Evolutionary conservation across 2,113 vertebrate genomes (phyloP), one percentile per base, ranked within the genome.

Genomic region (Felis chaus): DNA sequence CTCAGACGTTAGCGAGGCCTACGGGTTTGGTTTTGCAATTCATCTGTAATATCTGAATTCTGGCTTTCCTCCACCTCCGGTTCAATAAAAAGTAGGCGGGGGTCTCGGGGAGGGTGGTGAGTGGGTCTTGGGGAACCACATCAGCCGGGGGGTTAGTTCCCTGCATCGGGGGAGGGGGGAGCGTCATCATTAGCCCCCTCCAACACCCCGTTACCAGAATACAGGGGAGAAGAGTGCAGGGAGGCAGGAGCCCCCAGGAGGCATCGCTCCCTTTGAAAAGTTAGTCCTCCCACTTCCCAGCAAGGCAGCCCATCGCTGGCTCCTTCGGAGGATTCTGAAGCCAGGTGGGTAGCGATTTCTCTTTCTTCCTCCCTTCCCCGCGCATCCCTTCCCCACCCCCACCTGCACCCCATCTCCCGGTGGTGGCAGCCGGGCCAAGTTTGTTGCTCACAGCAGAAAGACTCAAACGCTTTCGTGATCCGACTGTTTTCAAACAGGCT

Each of bases 401-500:
- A 45, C 5, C 29, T 74, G 79, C 81, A 53, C 48, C 4, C 66
- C 9, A 3, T 15, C 0, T 88, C 61, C 81, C 57, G 3, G 18
- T 79, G 5, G 18, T 81, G 79, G 63, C 94, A 95, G 9, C 81
- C 50, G 14, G 95, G 92, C 97, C 93, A 63, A 93, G 95, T 94
- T 83, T 96, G 87, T 82, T 93, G 96, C 91, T 98, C 86, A 94
- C 96, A 98, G 27, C 88, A 89, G 96, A 95, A 86, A 97, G 12
- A 91, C 73, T 96, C 94, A 85, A 98, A 96, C 78, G 66, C 94
- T 98, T 97, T 95, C 95, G 39, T 15, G 8, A 97, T 98, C 97
- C 1, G n/a, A 92, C 98, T 98, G 98, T 98, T 99, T 99, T 98
- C 98, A 98, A 99, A 98, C 98, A 97, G 81, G 65, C 94, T 97